Conservation (phyloP, 2,888 invertebrate species). For the Phyllotreta cruciferae region DNA sequence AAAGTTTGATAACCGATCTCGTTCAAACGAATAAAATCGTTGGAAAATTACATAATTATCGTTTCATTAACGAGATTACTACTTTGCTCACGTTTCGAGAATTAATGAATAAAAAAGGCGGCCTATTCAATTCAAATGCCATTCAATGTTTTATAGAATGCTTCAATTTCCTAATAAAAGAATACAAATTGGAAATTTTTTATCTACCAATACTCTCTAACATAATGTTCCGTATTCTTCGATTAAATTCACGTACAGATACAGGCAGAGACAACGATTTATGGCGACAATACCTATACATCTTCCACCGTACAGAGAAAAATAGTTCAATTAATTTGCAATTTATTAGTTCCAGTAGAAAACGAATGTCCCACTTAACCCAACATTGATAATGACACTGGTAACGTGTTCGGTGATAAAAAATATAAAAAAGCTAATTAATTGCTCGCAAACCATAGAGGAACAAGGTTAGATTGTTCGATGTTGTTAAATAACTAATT, state of each 20-base stretch:
- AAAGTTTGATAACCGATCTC: no score
- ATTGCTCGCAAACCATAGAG: constrained; percentile 24
- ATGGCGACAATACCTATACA: background rate
- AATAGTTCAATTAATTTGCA: constrained; percentile 18
- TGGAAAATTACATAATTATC: no score
- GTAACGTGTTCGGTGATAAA: constrained; percentile 13
- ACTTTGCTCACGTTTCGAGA: no score
- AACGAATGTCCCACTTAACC: constrained; percentile 34
- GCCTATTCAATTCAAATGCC: no score
- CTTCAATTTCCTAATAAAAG: no score
- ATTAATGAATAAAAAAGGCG: no score
- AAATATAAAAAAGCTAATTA: constrained; percentile 26
- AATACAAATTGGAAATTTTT: background rate
- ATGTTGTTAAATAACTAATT: constrained; percentile 23
- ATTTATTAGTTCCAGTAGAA: constrained; percentile 35
- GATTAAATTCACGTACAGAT: background rate
- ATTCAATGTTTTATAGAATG: no score
- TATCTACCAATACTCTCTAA: background rate
- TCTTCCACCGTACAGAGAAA: constrained; percentile 7
- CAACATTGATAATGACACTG: constrained; percentile 30
- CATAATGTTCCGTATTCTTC: background rate
- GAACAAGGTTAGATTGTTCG: constrained; percentile 29
- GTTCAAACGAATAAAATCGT: no score
- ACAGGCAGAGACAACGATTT: background rate
- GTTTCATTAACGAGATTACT: no score